Evolutionary conservation across 2,888 invertebrate species (phyloP), one percentile per base, ranked within the genome.

Genomic region (Leptinotarsa tumamoca): DNA sequence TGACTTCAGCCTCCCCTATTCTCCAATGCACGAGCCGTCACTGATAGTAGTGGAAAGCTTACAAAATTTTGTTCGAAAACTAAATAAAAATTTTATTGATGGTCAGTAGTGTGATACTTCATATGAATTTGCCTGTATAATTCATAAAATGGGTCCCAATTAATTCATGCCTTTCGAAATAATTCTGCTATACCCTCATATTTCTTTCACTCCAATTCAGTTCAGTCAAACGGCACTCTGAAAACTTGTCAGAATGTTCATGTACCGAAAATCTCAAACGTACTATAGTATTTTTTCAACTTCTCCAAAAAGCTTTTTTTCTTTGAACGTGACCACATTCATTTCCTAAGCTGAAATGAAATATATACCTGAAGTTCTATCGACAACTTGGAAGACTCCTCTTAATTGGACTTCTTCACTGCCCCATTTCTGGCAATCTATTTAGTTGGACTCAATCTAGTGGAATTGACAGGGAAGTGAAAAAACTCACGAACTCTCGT

Each of bases 391-490:
- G 61, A 61, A 49, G 63, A 58, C 74, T 71, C 68, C 68, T 33
- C 67, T 51, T 75, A 72, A 75, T 75, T 75, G 75, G 72, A 72
- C 72, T 75, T 75, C 72, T 75, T 72, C 72, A 75, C 75, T 75
- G 72, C 54, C 71, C 75, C 71, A 76, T 76, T 76, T 76, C 71
- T 71, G 73, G 76, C 76, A 76, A 76, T 76, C 73, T 73, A 76
- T 76, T 76, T 73, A 76, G 73, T 73, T 72, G 69, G 73, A 73
- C 76, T 73, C 76, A 73, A 76, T 76, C 73, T 73, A 76, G 70
- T 71, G 76, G 72, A 76, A 76, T 73, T 76, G 76, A 76, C 76
- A 76, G 72, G 76, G 70, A 70, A 76, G 73, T 73, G 73, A 73
- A 76, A 76, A 76, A 76, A 72, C 71, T 73, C 71, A 54, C 63